Evolutionary conservation across 2,888 invertebrate species (phyloP).

Genomic region (Penaeus monodon): DNA sequence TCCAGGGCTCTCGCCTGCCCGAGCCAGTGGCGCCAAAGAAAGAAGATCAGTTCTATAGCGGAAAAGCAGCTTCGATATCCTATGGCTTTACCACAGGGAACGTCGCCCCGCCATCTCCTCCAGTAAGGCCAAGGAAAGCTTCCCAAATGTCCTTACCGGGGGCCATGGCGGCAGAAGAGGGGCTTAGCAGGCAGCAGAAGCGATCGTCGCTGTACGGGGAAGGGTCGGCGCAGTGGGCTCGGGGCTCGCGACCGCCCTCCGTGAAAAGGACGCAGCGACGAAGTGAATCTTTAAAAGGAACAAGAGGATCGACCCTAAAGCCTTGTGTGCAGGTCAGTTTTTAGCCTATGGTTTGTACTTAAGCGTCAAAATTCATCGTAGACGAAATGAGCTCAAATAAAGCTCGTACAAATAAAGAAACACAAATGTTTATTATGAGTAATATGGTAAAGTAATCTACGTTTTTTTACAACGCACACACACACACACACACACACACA

Average conservation of each 20-base stretch:
- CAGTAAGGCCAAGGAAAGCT: slow-evolving; percentile 44
- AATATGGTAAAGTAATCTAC: too few species aligned
- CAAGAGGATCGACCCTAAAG: not conserved
- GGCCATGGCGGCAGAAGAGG: slow-evolving; percentile 42
- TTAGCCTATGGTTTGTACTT: not conserved
- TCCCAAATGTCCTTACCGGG: slow-evolving; percentile 52
- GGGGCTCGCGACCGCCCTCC: slow-evolving; percentile 23
- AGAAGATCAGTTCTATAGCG: slow-evolving; percentile 60
- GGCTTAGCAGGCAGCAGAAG: slow-evolving; percentile 40
- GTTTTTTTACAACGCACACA: too few species aligned
- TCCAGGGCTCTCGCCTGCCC: not conserved
- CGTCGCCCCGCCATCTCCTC: slow-evolving; percentile 31
- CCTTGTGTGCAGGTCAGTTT: slow-evolving; percentile 40
- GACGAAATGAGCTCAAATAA: too few species aligned
- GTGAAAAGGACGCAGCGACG: slow-evolving; percentile 26
- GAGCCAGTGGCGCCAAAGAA: not conserved
- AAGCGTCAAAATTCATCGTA: too few species aligned
- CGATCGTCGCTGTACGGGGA: slow-evolving; percentile 23
- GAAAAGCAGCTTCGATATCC: slow-evolving; percentile 65
- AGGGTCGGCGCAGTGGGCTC: not conserved
- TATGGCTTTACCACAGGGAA: slow-evolving; percentile 52
- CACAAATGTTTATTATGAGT: too few species aligned
- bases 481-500: too few species aligned
- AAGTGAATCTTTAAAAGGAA: slow-evolving; percentile 33
- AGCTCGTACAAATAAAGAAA: too few species aligned